These are phyloP conservation scores for Petrocephalus zakoni DNA, from an alignment of 2,113 vertebrate species.

Conservation along the genomic window DNA sequence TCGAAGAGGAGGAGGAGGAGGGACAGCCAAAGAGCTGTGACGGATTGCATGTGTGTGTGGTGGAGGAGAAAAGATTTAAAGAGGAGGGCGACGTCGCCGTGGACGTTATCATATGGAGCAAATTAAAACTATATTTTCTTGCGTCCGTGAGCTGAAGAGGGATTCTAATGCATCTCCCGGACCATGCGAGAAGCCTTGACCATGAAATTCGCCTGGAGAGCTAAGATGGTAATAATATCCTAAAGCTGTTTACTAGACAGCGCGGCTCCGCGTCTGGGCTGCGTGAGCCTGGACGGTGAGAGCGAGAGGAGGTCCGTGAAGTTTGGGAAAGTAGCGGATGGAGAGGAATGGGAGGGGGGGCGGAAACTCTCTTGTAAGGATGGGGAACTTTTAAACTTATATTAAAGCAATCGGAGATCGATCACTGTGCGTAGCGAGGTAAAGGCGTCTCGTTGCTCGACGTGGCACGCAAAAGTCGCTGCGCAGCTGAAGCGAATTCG, in stretches of 20 bases:
- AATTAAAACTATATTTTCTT: constrained; percentile 24
- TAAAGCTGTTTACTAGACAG: constrained; percentile 21
- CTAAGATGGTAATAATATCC: constrained; percentile 81
- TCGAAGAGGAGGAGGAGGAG: constrained; percentile 13
- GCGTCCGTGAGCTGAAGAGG: constrained; percentile 32
- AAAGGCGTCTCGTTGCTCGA: background rate
- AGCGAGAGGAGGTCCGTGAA: background rate
- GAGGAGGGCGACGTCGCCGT: background rate
- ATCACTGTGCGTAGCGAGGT: too few relatives aligned
- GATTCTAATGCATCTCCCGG: constrained; percentile 60
- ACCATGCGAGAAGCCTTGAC: constrained; percentile 68
- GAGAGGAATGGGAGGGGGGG: background rate
- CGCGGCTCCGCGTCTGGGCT: constrained; percentile 29
- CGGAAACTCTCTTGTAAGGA: background rate
- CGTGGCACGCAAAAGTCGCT: constrained; percentile 29
- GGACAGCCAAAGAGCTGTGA: constrained; percentile 30
- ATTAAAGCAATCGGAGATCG: background rate
- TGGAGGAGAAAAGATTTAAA: constrained; percentile 11
- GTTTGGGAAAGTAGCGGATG: constrained; percentile 36
- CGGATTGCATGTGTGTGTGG: constrained; percentile 13
- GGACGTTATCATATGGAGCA: background rate
- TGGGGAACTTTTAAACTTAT: background rate
- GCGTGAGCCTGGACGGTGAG: background rate
- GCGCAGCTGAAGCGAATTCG: constrained; percentile 26
- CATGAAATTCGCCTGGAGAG: constrained; percentile 91